Evolutionary conservation across 2,797 vertebrate species (phyloP), one percentile per base, ranked within the genome.

Genomic region (Emydoidea blandingii): DNA sequence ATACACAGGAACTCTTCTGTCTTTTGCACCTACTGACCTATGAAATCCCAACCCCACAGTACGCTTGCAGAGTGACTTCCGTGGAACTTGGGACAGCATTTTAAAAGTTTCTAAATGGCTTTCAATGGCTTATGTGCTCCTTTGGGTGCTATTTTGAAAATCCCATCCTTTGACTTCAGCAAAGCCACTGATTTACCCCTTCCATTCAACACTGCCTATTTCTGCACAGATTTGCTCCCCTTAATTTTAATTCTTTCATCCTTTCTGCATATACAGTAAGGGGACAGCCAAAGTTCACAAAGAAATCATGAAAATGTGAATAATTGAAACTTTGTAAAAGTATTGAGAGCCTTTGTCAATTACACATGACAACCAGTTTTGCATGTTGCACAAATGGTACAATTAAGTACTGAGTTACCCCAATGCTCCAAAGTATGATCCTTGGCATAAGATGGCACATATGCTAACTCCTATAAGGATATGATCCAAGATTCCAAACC

Each of bases 31-130:
- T 21, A 25, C 37, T 72, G 37, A 41, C 68, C 37, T 41, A 41
- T n/a, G 9, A 72, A 72, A 72, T 37, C 68, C 21, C 37, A 41
- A 12, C 19, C n/a, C 21, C 21, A 41, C 68, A 41, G 37, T 12
- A 72, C 3, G 37, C 68, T 25, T 72, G n/a, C 37, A 72, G 68
- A 41, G 19, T 72, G 37, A 72, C 37, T 72, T 41, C 21, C 2
- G 3, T 72, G 68, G 68, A 41, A 72, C 18, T 23, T 41, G n/a
- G 62, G 37, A 23, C 23, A 21, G 37, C 65, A 37, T 41, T 72
- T 37, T 37, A 37, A 68, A 37, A 94, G 82, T 19, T 27, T 56
- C 74, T 91, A 92, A 96, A 93, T 57, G 29, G 88, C 90, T 50
- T 87, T 93, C 92, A 65, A 25, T 92, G 72, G 80, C 44, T 65